Percentiles rank a stretch among this genome's conserved stretches.
phyloP scores from a whole-genome alignment of 2,113 vertebrate species.

The Hippotragus niger region DNA sequence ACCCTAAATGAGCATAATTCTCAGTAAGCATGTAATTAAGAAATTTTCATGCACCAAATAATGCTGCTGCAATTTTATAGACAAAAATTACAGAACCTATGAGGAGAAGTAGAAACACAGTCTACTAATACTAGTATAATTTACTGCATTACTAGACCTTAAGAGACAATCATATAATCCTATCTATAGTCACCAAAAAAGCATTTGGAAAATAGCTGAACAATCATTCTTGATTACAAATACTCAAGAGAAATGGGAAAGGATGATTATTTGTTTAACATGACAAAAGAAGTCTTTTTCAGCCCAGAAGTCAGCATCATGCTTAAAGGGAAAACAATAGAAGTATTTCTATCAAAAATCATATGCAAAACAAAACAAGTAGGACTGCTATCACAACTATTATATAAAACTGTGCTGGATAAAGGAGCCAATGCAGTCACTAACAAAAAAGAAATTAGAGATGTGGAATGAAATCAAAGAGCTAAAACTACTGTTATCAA shows the following conservation, averaged over 20 bases:
- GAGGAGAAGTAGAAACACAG: background rate
- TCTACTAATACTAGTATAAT: background rate
- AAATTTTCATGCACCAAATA: slow-evolving; percentile 11
- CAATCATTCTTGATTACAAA: background rate
- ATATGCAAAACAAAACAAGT: background rate
- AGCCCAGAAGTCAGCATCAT: background rate
- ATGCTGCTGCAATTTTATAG: background rate
- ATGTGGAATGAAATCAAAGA: background rate
- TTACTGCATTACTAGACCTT: background rate
- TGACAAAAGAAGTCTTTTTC: background rate
- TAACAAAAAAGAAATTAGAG: background rate
- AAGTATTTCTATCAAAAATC: background rate
- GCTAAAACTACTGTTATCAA: background rate
- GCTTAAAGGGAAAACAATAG: background rate
- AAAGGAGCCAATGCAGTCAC: background rate
- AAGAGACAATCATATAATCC: background rate
- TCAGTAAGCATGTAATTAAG: background rate
- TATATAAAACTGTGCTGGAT: background rate
- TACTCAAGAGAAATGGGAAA: slow-evolving; percentile 7
- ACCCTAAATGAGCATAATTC: background rate
- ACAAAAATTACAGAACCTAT: background rate
- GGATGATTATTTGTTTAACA: background rate
- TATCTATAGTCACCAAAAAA: background rate
- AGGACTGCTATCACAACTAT: background rate
- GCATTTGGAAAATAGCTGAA: background rate